Percentiles rank a stretch among this genome's conserved stretches.
Evolutionary conservation across 2,888 invertebrate species (phyloP).

Genomic region (Orchesellides sinensis): DNA sequence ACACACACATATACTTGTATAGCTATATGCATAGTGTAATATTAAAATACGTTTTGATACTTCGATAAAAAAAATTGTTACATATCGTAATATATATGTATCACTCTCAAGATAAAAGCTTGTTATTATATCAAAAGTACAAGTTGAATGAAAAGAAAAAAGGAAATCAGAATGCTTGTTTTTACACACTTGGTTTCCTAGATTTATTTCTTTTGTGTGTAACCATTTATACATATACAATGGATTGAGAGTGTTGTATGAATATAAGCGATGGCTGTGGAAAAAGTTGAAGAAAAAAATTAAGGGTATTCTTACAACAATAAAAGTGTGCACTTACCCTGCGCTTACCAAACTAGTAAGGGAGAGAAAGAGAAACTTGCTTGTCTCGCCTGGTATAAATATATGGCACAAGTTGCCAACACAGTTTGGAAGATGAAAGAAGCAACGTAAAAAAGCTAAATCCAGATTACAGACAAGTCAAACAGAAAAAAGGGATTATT

Average conservation of each 20-base stretch:
- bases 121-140: background rate
- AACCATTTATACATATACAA: background rate
- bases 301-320: conserved; percentile 18
- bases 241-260: too few species aligned
- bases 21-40: background rate
- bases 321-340: background rate
- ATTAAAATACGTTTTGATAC: background rate
- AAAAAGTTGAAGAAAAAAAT: background rate
- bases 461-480: conserved; percentile 22
- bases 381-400: too few species aligned
- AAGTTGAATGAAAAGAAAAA: background rate
- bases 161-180: background rate
- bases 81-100: background rate
- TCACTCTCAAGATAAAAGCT: background rate
- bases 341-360: background rate
- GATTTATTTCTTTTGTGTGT: background rate
- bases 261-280: too few species aligned
- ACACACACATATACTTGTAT: background rate
- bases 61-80: background rate
- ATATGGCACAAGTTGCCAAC: too few species aligned
- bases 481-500: background rate
- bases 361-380: background rate
- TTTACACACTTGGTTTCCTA: background rate
- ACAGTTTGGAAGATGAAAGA: background rate
- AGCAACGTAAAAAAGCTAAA: conserved; percentile 10